Base-by-base conservation (phyloP, 2,113 vertebrate species). In the Mobula hypostoma region DNA sequence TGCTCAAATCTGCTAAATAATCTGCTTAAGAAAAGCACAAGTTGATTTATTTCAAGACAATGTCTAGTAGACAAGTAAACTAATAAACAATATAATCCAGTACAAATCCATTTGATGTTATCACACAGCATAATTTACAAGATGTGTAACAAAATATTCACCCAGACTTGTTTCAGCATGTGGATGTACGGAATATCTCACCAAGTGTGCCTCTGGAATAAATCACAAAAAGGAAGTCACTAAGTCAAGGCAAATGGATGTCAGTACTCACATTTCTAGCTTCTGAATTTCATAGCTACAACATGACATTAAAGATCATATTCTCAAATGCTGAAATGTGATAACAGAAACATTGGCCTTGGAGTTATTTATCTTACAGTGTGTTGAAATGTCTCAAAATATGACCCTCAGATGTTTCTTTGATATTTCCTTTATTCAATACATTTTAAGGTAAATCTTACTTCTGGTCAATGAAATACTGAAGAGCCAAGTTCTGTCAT, bases 211-310 rank as follows among this genome's bases (percentile, higher is more conserved):
- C 27, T 93, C 68, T 93, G 91, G 36, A 74, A 74, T 74, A 93
- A 93, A 93, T 74, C 91, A 93, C 32, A 56, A 56, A 93, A 72
- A 74, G 32, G 70, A 93, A 74, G 91, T 93, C 70, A 74, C 68
- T 74, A 74, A 93, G 68, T 93, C 91, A 93, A 93, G 91, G 91
- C 91, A 93, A 93, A 93, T 93, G 68, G 70, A 74, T 93, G 91
- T 74, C 70, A 93, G 91, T 74, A 56, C 91, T 93, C 91, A 56
- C 74, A 93, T 93, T 93, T 93, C 91, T 93, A 70, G 40, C 91
- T 93, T 93, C 91, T 70, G 68, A 74, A 74, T 74, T 27, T 93
- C 91, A 93, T 93, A 93, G 27, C 91, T 29, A 74, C 36, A 21
- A 24, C 70, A 76, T 93, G 36, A 40, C 68, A 74, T 70, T 56